phyloP scores from a whole-genome alignment of 1,140 invertebrate species.

The Steinernema feltiae region DNA sequence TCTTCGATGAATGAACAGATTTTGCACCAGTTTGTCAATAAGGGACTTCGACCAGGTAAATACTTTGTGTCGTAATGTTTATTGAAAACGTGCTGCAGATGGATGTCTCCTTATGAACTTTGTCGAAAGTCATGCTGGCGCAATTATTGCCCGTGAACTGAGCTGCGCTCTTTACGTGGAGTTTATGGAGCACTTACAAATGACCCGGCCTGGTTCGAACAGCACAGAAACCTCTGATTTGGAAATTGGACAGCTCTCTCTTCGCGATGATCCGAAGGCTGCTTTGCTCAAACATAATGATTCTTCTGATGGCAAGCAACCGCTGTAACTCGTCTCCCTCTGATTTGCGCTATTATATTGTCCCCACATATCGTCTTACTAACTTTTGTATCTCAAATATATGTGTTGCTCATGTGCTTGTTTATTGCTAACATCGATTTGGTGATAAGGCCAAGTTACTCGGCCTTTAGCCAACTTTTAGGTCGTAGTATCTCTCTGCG shows the following conservation, averaged over 20 bases:
- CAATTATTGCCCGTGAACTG: conserved; percentile 54
- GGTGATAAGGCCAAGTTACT: too few relatives aligned
- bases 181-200: conserved; percentile 12
- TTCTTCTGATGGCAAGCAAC: not conserved
- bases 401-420: too few relatives aligned
- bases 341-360: too few relatives aligned
- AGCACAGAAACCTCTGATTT: not conserved
- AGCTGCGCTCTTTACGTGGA: conserved; percentile 39
- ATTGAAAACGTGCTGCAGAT: conserved; percentile 35
- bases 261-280: too few relatives aligned
- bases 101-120: conserved; percentile 53
- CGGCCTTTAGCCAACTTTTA: too few relatives aligned
- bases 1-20: not conserved
- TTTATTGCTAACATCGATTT: too few relatives aligned
- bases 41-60: conserved; percentile 47
- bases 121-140: conserved; percentile 56
- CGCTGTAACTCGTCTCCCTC: too few relatives aligned
- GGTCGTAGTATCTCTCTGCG: too few relatives aligned
- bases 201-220: not conserved
- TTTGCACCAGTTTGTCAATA: conserved; percentile 38
- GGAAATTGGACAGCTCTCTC: too few relatives aligned
- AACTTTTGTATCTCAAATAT: too few relatives aligned
- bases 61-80: not conserved
- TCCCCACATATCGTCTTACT: too few relatives aligned
- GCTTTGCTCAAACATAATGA: too few relatives aligned